Conservation (phyloP, 2,888 invertebrate species). For the Pristionchus entomophagus region DNA sequence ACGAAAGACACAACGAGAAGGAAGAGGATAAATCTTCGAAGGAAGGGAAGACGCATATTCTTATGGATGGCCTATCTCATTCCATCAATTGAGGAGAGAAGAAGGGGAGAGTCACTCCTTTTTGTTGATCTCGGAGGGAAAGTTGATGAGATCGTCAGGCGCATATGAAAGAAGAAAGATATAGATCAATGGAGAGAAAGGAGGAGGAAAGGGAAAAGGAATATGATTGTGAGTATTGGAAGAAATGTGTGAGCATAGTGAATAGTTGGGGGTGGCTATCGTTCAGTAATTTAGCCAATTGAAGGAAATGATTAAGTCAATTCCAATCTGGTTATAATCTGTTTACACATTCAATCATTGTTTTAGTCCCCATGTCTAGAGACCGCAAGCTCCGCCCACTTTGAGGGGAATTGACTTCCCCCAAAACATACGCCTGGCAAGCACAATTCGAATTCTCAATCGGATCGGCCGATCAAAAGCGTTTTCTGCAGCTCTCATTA, state of each 20-base stretch:
- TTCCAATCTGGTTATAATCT: background rate
- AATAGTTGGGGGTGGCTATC: background rate
- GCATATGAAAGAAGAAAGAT: background rate
- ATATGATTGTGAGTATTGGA: too few species aligned
- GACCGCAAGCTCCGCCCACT: too few species aligned
- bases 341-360: too few species aligned
- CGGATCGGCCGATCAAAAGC: too few species aligned
- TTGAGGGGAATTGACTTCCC: too few species aligned
- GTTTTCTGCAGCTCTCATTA: too few species aligned
- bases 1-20: background rate
- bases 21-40: background rate
- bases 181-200: background rate
- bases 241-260: background rate
- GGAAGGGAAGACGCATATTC: background rate
- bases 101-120: background rate
- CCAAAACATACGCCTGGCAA: too few species aligned
- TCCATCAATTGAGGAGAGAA: background rate
- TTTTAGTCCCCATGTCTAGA: background rate
- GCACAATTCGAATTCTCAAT: too few species aligned
- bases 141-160: constrained; percentile 40
- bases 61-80: background rate
- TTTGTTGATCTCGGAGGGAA: constrained; percentile 15
- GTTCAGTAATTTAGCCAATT: background rate
- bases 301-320: background rate
- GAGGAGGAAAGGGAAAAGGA: background rate